These are phyloP conservation scores for Eulimnadia texana DNA, from an alignment of 1,140 invertebrate species.

Conservation along the genomic window DNA sequence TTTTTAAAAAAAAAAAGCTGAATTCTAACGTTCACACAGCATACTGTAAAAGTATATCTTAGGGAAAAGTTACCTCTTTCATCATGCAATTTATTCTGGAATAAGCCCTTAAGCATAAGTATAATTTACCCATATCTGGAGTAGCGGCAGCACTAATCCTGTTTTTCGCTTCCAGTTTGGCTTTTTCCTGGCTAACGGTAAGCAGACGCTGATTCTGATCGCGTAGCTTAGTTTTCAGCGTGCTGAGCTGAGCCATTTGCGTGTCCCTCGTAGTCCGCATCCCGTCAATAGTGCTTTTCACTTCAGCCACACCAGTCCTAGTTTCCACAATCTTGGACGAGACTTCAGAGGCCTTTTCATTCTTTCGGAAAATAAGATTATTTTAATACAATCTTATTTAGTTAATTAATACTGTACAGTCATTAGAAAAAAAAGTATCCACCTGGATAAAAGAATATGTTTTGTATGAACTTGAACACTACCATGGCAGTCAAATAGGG, in stretches of 20 bases:
- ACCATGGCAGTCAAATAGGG: no score
- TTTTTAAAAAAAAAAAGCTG: no score
- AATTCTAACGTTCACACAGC: not conserved
- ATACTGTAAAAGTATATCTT: not conserved
- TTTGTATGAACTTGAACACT: no score
- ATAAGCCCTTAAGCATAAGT: no score
- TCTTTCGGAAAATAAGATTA: conserved; percentile 30
- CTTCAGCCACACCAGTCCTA: conserved; percentile 69
- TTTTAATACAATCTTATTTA: not conserved
- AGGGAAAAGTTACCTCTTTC: no score
- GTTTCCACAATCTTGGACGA: conserved; percentile 78
- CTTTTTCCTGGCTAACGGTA: conserved; percentile 65
- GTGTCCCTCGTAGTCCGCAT: conserved; percentile 82
- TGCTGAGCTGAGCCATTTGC: conserved; percentile 75
- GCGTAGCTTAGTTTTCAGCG: conserved; percentile 65
- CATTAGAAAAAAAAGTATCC: no score
- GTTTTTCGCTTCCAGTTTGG: conserved; percentile 60
- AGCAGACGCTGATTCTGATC: conserved; percentile 63
- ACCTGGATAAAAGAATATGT: no score
- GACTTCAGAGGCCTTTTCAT: conserved; percentile 71
- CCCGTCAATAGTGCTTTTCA: conserved; percentile 89
- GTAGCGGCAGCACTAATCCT: conserved; percentile 39
- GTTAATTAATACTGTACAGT: no score
- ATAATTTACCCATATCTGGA: conserved; percentile 36
- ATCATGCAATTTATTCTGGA: no score